These are phyloP conservation scores for Chrysemys picta DNA, from an alignment of 2,113 vertebrate genomes.

Conservation along the genomic window DNA sequence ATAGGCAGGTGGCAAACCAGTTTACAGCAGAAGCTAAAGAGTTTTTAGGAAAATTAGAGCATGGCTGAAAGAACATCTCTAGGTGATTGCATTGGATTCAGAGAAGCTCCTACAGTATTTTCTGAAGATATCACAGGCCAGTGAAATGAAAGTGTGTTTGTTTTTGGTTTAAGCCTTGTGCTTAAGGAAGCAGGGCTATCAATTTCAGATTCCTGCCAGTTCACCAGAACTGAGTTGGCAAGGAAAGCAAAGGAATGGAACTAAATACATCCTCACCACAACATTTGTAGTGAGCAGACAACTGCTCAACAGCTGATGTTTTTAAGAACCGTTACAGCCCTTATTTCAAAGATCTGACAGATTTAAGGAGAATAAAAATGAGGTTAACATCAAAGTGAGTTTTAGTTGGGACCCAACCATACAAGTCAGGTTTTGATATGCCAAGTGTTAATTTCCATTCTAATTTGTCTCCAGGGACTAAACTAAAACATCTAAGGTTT, in stretches of 20 bases:
- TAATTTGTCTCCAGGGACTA: accelerated
- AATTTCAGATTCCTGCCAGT: neutral
- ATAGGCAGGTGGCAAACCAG: neutral
- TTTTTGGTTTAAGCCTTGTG: neutral
- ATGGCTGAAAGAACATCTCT: neutral
- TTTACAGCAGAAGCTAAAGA: neutral
- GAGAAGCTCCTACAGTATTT: neutral
- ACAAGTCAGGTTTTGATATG: neutral
- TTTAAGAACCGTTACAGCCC: neutral
- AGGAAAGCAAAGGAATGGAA: accelerated
- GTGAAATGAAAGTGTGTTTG: neutral
- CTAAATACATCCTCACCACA: neutral
- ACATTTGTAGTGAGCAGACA: accelerated
- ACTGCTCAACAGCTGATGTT: accelerated
- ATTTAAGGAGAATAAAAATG: neutral
- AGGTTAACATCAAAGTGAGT: neutral
- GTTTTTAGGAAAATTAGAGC: neutral
- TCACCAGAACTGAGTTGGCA: neutral
- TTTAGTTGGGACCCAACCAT: neutral
- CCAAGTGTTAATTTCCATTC: neutral
- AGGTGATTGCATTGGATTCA: neutral
- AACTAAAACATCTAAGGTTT: accelerated
- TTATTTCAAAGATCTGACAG: neutral
- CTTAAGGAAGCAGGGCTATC: neutral
- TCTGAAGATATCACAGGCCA: neutral